Percentiles rank a stretch among this genome's conserved stretches.
These are phyloP conservation scores for Acleris cristana DNA, from an alignment of 2,888 invertebrate species.

Conservation along the genomic window DNA sequence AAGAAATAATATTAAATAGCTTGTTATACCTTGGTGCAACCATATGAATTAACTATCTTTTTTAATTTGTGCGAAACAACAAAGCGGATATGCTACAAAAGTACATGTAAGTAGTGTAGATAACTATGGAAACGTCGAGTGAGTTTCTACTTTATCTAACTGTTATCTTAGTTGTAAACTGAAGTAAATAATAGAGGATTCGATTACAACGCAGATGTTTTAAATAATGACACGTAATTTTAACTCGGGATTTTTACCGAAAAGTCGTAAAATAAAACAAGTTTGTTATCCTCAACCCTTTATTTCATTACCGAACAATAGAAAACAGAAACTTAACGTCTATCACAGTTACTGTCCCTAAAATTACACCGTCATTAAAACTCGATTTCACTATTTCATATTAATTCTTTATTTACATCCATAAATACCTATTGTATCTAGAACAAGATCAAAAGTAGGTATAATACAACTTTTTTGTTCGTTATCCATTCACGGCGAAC, in stretches of 20 bases:
- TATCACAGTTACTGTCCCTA: slow-evolving; percentile 70
- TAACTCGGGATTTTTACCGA: not conserved
- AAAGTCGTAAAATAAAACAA: slow-evolving; percentile 39
- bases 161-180: slow-evolving; percentile 25
- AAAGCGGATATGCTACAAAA: not conserved
- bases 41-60: too few relatives aligned
- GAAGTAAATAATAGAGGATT: slow-evolving; percentile 16
- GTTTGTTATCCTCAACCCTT: slow-evolving; percentile 66
- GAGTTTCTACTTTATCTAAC: slow-evolving; percentile 15
- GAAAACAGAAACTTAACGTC: slow-evolving; percentile 64
- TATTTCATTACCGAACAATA: slow-evolving; percentile 73
- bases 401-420: not conserved
- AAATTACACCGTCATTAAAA: slow-evolving; percentile 15
- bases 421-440: not conserved
- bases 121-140: not conserved
- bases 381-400: not conserved
- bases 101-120: not conserved
- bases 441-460: too few relatives aligned
- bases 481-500: too few relatives aligned
- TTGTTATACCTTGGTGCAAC: not conserved
- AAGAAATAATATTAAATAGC: not conserved
- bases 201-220: not conserved
- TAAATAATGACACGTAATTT: not conserved
- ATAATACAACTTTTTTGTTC: too few relatives aligned
- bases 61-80: not conserved